Evolutionary conservation across 1,140 invertebrate species (phyloP).

Genomic region (Ridgeia piscesae): DNA sequence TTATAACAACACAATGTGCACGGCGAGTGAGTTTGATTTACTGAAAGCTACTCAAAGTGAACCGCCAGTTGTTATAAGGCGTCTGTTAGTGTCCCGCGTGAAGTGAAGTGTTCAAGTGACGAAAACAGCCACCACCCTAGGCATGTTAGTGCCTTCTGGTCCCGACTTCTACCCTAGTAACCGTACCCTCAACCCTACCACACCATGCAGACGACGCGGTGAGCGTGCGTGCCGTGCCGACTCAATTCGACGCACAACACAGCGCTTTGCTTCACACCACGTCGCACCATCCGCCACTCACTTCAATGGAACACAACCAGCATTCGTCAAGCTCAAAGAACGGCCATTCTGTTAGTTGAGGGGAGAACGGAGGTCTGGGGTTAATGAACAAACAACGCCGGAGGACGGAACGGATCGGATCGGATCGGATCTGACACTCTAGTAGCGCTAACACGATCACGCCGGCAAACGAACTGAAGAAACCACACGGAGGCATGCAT

Average conservation of each 20-base stretch:
- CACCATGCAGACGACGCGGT: background rate
- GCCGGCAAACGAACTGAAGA: background rate
- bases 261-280: background rate
- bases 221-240: background rate
- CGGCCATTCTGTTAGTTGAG: background rate
- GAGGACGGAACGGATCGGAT: background rate
- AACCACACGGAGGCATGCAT: background rate
- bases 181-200: too few species aligned
- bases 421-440: background rate
- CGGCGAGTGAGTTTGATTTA: background rate
- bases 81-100: background rate
- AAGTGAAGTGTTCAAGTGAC: background rate
- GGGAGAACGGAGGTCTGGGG: background rate
- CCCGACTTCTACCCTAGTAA: background rate
- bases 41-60: background rate
- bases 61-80: background rate
- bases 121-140: background rate
- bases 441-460: background rate
- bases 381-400: background rate
- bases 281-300: background rate
- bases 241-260: background rate
- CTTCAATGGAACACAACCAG: background rate
- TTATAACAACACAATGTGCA: background rate
- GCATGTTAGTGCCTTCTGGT: background rate
- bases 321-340: background rate